These are phyloP conservation scores for Nesidiocoris tenuis DNA, from an alignment of 2,888 invertebrate genomes.

Conservation along the genomic window DNA sequence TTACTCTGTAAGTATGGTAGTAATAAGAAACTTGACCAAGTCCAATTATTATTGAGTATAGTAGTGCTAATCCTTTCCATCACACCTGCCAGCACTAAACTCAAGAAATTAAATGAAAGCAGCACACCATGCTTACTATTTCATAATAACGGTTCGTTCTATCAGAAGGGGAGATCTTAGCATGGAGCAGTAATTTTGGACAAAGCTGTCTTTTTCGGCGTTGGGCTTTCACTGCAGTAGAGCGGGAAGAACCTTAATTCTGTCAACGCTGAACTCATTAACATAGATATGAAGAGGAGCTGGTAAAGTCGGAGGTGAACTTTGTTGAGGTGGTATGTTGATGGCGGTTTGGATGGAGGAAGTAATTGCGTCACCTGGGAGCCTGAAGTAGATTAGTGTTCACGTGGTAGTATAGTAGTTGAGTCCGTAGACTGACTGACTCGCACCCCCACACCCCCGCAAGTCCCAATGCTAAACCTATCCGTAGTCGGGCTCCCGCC, in stretches of 20 bases:
- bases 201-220: background rate
- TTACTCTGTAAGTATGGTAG: too few species aligned
- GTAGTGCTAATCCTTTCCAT: too few species aligned
- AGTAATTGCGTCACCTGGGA: slow-evolving; percentile 19
- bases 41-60: too few species aligned
- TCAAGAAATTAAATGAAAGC: too few species aligned
- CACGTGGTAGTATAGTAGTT: background rate
- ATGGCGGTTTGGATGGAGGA: background rate
- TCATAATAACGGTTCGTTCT: too few species aligned
- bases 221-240: background rate
- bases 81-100: too few species aligned
- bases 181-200: background rate
- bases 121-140: too few species aligned
- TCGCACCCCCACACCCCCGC: background rate
- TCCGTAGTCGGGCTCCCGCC: background rate
- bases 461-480: background rate
- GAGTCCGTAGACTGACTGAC: background rate
- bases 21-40: too few species aligned
- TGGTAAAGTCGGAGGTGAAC: background rate
- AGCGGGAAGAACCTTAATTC: slow-evolving; percentile 4
- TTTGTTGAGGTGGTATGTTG: background rate
- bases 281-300: slow-evolving; percentile 3
- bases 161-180: background rate
- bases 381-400: slow-evolving; percentile 21
- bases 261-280: background rate